A percentile compares a stretch with the other conserved stretches of the same genome.
Evolutionary conservation across 2,113 vertebrate species (phyloP).

Genomic region (Nerophis lumbriciformis): DNA sequence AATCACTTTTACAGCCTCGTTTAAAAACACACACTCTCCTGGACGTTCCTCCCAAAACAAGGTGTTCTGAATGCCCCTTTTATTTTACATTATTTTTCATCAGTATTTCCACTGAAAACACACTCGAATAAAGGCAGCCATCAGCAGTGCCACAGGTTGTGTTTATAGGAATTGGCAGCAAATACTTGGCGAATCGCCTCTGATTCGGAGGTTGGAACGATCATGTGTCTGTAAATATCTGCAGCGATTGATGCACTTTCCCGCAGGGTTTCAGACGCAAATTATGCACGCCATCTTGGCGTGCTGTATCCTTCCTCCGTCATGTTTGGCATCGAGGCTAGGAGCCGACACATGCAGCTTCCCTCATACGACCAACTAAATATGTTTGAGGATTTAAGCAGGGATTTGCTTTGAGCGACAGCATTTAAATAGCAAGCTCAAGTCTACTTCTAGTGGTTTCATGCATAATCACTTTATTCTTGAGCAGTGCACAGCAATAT

Average conservation of each 20-base stretch:
- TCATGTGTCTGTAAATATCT: background rate
- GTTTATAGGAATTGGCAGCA: background rate
- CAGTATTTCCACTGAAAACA: slow-evolving; percentile 7
- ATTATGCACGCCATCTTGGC: slow-evolving; percentile 6
- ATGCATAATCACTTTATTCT: slow-evolving; percentile 62
- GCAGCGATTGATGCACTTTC: background rate
- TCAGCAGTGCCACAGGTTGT: background rate
- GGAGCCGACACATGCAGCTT: slow-evolving; percentile 28
- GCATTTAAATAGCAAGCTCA: slow-evolving; percentile 47
- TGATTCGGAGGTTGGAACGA: background rate
- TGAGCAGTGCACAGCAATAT: slow-evolving; percentile 46
- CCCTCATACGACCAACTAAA: slow-evolving; percentile 47
- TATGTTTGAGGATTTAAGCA: slow-evolving; percentile 49
- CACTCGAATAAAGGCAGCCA: slow-evolving; percentile 4
- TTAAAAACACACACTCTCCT: slow-evolving; percentile 17
- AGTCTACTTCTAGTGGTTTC: slow-evolving; percentile 60
- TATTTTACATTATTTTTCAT: slow-evolving; percentile 14
- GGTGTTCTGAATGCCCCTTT: slow-evolving; percentile 10
- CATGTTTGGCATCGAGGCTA: slow-evolving; percentile 24
- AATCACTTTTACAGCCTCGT: slow-evolving; percentile 27
- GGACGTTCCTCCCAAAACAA: slow-evolving; percentile 16
- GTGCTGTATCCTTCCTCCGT: slow-evolving; percentile 17
- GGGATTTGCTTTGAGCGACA: slow-evolving; percentile 59
- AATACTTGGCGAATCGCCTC: background rate
- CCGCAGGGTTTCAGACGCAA: slow-evolving; percentile 19